Evolutionary conservation across 2,888 invertebrate species (phyloP).

Genomic region (Epistrophella euchroma): DNA sequence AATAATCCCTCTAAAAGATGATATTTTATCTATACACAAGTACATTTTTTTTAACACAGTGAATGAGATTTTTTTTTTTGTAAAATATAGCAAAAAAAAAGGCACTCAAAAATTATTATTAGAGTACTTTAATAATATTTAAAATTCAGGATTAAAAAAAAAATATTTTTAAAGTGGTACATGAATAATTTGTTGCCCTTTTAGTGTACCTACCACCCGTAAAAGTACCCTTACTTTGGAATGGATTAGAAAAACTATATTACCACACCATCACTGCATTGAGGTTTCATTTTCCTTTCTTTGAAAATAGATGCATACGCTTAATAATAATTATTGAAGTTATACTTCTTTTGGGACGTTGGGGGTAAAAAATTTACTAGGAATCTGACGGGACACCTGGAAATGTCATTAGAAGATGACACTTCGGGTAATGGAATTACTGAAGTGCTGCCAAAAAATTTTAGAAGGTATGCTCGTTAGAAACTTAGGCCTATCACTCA

Average conservation of each 20-base stretch:
- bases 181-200: not conserved
- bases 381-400: too few relatives aligned
- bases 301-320: not conserved
- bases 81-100: constrained; percentile 31
- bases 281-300: not conserved
- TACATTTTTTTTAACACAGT: not conserved
- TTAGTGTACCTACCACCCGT: not conserved
- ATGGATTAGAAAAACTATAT: not conserved
- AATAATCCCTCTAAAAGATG: constrained; percentile 17
- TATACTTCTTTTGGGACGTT: too few relatives aligned
- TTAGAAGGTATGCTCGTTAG: too few relatives aligned
- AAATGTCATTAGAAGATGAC: too few relatives aligned
- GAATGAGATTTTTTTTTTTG: constrained; percentile 5
- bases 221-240: too few relatives aligned
- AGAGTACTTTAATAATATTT: constrained; percentile 5
- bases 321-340: too few relatives aligned
- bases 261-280: too few relatives aligned
- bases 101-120: constrained; percentile 38
- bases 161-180: not conserved
- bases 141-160: constrained; percentile 15
- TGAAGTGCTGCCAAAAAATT: too few relatives aligned
- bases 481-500: too few relatives aligned
- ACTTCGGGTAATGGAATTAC: too few relatives aligned
- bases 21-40: not conserved
- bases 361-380: too few relatives aligned